Evolutionary conservation across 2,888 invertebrate species (phyloP), one percentile per base, ranked within the genome.

Genomic region (Gastrophysa polygoni): DNA sequence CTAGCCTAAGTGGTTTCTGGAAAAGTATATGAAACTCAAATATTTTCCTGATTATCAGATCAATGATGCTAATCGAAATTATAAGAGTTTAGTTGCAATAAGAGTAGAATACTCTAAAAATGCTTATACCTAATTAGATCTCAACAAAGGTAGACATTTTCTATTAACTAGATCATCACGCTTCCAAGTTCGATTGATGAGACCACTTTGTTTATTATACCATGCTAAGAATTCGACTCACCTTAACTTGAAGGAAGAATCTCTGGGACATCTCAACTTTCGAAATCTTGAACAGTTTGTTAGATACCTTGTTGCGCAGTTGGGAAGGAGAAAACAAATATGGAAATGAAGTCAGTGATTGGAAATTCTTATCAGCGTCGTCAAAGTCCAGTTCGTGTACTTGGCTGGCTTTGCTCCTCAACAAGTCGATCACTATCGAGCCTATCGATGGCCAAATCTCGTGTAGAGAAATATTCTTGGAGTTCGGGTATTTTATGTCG

Each of bases 251-350:
- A 1, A 54, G 34, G 8, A 61, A 32, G 20, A 61, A 61, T 21
- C 57, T 57, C 3, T 61, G 57, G 1, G 57, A 38, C 61, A 61
- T 57, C 16, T 57, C 57, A 8, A 20, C 17, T n/a, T 52, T 57
- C 24, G 29, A 28, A 1, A 61, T 51, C 17, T 61, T 61, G 46
- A 11, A 44, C 1, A 28, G 38, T 43, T 57, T 57, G 43, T 14
- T 61, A 1, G 29, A 32, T 8, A 32, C 10, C 10, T 32, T 32
- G 29, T 32, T 32, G 29, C 56, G 54, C 1, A 57, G 17, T 11
- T 24, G 10, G 4, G 28, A 24, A 14, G 61, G 61, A 2, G 47
- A 34, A 14, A 61, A 61, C 7, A 61, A 44, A 47, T 48, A 61
- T 2, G 61, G 56, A 1, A 61, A 29, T 1, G 54, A 20, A 47